Evolutionary conservation across 2,797 vertebrate species (phyloP).

Genomic region (Melanogrammus aeglefinus): DNA sequence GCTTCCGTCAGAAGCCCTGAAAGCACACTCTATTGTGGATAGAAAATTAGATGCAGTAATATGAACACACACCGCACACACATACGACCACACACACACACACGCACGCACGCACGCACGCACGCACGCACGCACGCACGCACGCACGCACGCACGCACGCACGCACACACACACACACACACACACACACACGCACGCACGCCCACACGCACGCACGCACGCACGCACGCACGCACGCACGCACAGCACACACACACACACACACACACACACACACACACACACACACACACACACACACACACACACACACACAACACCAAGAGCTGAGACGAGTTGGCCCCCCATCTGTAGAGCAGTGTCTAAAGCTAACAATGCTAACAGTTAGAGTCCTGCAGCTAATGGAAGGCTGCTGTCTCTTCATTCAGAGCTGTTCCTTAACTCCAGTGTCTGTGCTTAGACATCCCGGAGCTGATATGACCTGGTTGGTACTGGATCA

Average conservation of each 20-base stretch:
- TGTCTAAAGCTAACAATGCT: constrained; percentile 18
- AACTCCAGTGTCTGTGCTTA: not conserved
- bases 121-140: not conserved
- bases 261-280: too few species aligned
- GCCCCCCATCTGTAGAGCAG: not conserved
- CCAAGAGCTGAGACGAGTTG: not conserved
- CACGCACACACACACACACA: too few species aligned
- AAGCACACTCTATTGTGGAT: constrained; percentile 24
- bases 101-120: too few species aligned
- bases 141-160: too few species aligned
- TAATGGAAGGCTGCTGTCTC: constrained; percentile 28
- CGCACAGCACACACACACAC: not conserved
- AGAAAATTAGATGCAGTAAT: not conserved
- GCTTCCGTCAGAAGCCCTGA: constrained; percentile 23
- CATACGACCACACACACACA: too few species aligned
- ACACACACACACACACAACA: not conserved
- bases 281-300: too few species aligned
- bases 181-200: too few species aligned
- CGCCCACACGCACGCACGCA: too few species aligned
- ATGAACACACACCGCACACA: not conserved
- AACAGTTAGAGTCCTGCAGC: constrained; percentile 8
- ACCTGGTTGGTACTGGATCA: not conserved
- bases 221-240: not conserved
- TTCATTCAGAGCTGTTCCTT: constrained; percentile 21
- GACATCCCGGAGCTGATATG: not conserved